Evolutionary conservation across 2,113 vertebrate species (phyloP), one percentile per base, ranked within the genome.

Genomic region (Speoplatyrhinus poulsoni): DNA sequence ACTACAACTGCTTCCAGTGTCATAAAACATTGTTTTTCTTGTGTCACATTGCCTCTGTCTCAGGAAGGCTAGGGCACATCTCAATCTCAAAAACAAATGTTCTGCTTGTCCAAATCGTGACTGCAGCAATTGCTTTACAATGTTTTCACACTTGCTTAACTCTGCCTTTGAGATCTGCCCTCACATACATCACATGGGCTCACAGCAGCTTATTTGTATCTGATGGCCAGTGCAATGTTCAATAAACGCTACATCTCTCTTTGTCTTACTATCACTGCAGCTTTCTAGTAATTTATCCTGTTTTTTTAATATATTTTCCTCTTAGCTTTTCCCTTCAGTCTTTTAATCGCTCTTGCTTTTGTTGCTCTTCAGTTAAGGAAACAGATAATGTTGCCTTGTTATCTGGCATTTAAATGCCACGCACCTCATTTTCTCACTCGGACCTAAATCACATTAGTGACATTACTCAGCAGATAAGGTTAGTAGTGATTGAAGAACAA

Each of bases 111-210:
- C 36, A 67, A 49, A 67, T 55, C 56, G 56, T 17, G 61, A 12
- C 54, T 4, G 75, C 55, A 19, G 53, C 68, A 55, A 50, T 26
- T 17, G 32, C n/a, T 69, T 75, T 49, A 71, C 17, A 60, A 69
- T 46, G 36, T 33, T 73, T 26, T 59, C 53, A 16, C 32, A 16
- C 26, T 67, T 71, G 36, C 52, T 76, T 67, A 57, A 15, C 16
- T 26, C 7, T 32, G 7, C n/a, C 32, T n/a, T 10, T 32, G 36
- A 26, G 4, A 54, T 12, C 57, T 46, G 36, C 52, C 10, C 15
- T 61, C 47, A 46, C 65, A 53, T 65, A 59, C 57, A 26, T 26
- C 26, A 47, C 36, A 3, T 11, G 68, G 32, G 0, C 16, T 48
- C 36, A 55, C n/a, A 26, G n/a, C 5, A 46, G 46, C 46, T 61